phyloP scores from a whole-genome alignment of 2,888 invertebrate genomes.

The Lissocephala sabroskyi region DNA sequence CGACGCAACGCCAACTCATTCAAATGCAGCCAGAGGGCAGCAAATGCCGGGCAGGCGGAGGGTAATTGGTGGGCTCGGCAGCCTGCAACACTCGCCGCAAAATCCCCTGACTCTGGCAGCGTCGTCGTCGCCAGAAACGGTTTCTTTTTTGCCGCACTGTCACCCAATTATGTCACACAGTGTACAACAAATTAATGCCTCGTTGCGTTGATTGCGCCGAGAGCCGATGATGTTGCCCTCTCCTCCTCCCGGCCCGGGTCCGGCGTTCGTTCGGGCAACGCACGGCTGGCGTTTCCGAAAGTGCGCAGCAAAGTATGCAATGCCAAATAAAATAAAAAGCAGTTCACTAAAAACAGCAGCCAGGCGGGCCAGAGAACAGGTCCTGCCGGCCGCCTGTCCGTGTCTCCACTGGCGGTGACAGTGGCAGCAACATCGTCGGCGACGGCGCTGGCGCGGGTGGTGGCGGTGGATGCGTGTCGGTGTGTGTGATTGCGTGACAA shows the following conservation, averaged over 20 bases:
- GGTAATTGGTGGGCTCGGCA: constrained; percentile 10
- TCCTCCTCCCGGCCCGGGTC: constrained; percentile 4
- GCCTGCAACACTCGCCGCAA: constrained; percentile 2
- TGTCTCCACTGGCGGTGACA: too few relatives aligned
- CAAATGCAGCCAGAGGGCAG: too few relatives aligned
- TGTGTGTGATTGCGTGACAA: constrained; percentile 60
- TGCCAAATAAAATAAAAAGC: constrained; percentile 49
- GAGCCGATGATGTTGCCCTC: constrained; percentile 23
- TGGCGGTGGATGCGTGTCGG: constrained; percentile 18
- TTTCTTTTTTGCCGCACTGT: constrained; percentile 61
- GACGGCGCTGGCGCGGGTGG: too few relatives aligned
- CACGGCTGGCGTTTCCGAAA: constrained; percentile 12
- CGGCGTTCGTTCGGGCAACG: constrained; percentile 4
- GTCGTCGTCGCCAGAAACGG: constrained; percentile 39
- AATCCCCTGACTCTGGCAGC: constrained; percentile 2
- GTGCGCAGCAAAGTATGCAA: constrained; percentile 57
- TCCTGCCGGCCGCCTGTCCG: too few relatives aligned
- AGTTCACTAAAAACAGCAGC: constrained; percentile 53
- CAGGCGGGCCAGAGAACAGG: constrained; percentile 25
- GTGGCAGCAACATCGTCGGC: too few relatives aligned
- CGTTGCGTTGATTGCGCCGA: constrained; percentile 65
- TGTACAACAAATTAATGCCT: constrained; percentile 69
- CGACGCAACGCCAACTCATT: neutral
- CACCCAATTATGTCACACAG: constrained; percentile 65
- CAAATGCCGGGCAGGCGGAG: neutral